Conservation (phyloP, 2,113 vertebrate genomes). For the Periophthalmodon schlosseri region DNA sequence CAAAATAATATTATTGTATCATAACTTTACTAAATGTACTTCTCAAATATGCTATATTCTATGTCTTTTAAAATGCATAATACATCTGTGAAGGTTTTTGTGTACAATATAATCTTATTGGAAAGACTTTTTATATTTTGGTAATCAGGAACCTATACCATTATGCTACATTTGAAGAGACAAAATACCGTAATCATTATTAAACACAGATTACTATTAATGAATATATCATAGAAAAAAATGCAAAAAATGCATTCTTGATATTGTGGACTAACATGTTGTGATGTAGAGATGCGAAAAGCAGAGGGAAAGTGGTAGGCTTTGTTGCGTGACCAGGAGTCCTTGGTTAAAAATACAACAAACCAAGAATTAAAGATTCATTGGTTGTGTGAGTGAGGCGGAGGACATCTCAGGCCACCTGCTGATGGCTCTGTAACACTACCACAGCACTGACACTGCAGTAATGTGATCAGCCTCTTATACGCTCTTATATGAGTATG, state of each 20-base stretch:
- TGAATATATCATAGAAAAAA: background rate
- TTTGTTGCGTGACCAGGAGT: constrained; percentile 76
- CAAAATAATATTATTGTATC: too few relatives aligned
- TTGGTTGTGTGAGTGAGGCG: constrained; percentile 79
- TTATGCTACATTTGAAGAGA: too few relatives aligned
- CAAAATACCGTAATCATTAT: background rate
- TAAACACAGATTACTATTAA: background rate
- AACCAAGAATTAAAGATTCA: constrained; percentile 82
- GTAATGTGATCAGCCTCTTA: constrained; percentile 34
- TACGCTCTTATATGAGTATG: constrained; percentile 25
- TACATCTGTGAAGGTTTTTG: too few relatives aligned
- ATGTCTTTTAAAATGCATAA: too few relatives aligned
- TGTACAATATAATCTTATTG: too few relatives aligned
- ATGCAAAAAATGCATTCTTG: background rate
- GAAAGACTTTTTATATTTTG: too few relatives aligned
- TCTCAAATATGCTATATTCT: too few relatives aligned
- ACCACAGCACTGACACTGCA: constrained; percentile 21
- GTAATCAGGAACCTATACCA: too few relatives aligned
- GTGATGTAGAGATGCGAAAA: constrained; percentile 19
- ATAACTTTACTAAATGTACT: too few relatives aligned
- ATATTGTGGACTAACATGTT: constrained; percentile 23
- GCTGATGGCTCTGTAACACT: constrained; percentile 47
- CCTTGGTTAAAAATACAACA: constrained; percentile 80
- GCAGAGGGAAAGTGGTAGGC: constrained; percentile 35
- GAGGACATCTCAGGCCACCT: constrained; percentile 71